Evolutionary conservation across 2,888 invertebrate species (phyloP).

Genomic region (Melanostoma mellinum): DNA sequence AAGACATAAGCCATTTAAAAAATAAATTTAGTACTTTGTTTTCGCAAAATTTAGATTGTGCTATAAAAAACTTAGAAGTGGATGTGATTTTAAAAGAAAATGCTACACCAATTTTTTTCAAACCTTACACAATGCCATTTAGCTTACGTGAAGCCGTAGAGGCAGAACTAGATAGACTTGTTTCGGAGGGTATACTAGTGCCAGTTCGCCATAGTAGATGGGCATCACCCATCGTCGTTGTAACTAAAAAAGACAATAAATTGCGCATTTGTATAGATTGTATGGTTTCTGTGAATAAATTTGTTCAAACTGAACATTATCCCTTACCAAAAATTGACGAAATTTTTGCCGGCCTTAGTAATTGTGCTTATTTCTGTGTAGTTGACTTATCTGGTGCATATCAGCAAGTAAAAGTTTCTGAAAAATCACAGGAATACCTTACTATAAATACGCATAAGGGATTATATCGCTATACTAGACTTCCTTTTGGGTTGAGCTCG

Average conservation of each 20-base stretch:
- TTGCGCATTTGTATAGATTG: neutral
- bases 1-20: constrained; percentile 15
- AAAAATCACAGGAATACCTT: constrained; percentile 27
- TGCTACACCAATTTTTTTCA: constrained; percentile 17
- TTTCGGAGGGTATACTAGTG: no score
- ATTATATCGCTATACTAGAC: constrained; percentile 28
- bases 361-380: constrained; percentile 21
- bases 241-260: constrained; percentile 5
- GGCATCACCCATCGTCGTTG: constrained; percentile 9
- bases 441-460: constrained; percentile 48
- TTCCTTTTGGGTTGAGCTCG: constrained; percentile 39
- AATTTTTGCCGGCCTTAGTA: neutral
- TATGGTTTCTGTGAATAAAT: constrained; percentile 3
- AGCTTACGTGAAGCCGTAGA: neutral
- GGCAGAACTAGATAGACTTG: no score
- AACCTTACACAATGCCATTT: constrained; percentile 13
- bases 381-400: constrained; percentile 38
- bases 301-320: neutral
- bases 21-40: constrained; percentile 16
- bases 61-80: constrained; percentile 14
- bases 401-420: constrained; percentile 36
- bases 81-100: neutral
- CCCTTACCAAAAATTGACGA: constrained; percentile 13
- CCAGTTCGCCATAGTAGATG: constrained; percentile 13
- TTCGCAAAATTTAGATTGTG: constrained; percentile 6